A percentile compares a stretch with the other conserved stretches of the same genome.
Conservation (phyloP, 2,797 vertebrate genomes). For the Hylomyscus alleni region DNA sequence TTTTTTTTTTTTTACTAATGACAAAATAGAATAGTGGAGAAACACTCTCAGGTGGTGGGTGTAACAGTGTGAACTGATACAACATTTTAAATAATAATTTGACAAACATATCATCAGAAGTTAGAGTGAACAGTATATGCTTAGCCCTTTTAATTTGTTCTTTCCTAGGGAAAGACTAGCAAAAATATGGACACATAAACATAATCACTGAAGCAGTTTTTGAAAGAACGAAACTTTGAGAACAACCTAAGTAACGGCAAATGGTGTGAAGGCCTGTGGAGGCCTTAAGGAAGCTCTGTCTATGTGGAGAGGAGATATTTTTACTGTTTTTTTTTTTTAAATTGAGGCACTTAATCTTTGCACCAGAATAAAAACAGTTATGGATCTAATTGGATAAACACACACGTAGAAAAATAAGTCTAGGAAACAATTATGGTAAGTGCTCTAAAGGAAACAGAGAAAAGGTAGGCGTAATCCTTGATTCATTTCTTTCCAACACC, state of each 20-base stretch:
- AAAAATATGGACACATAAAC: neutral
- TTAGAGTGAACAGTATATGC: neutral
- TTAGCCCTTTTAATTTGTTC: neutral
- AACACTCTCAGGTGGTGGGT: neutral
- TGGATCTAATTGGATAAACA: neutral
- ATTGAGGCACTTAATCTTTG: neutral
- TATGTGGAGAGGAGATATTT: neutral
- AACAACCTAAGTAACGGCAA: neutral
- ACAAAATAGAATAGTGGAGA: neutral
- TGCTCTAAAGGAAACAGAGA: slow-evolving; percentile 37
- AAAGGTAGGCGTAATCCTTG: neutral
- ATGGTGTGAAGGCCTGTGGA: no score
- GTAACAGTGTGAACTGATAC: neutral
- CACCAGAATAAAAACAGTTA: neutral
- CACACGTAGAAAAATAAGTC: neutral
- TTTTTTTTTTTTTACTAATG: slow-evolving; percentile 38
- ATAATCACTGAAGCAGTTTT: neutral
- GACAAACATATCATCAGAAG: neutral
- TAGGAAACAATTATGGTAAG: slow-evolving; percentile 34
- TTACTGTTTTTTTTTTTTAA: rapidly evolving
- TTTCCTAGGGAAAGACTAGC: neutral
- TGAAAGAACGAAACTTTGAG: neutral
- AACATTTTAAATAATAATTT: neutral
- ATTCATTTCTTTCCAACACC: slow-evolving; percentile 22
- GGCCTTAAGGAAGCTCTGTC: neutral